phyloP scores from a whole-genome alignment of 2,888 invertebrate genomes.

The Lithophane socia region DNA sequence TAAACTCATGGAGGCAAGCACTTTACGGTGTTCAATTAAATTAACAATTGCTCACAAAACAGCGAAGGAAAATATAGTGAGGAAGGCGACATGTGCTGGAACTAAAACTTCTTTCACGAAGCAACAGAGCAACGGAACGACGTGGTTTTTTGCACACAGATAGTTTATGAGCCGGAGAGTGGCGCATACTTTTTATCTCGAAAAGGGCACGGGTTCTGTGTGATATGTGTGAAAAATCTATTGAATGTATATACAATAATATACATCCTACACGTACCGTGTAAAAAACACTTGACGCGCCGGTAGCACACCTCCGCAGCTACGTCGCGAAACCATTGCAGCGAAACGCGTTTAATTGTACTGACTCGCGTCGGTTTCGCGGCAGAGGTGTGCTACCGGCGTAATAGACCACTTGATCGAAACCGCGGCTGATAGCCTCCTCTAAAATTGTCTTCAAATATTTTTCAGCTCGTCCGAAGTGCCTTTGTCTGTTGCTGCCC shows the following conservation, averaged over 20 bases:
- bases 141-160: not conserved
- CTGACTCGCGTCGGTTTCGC: too few species aligned
- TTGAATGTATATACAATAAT: not conserved
- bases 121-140: not conserved
- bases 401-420: not conserved
- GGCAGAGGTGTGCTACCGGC: too few species aligned
- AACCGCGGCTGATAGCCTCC: too few species aligned
- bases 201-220: too few species aligned
- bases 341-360: too few species aligned
- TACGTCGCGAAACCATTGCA: too few species aligned
- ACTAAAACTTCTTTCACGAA: not conserved
- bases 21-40: not conserved
- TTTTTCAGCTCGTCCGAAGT: conserved; percentile 71
- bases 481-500: conserved; percentile 63
- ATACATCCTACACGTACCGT: not conserved
- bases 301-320: too few species aligned
- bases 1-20: not conserved
- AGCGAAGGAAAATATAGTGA: not conserved
- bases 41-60: not conserved
- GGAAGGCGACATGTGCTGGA: not conserved
- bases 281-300: not conserved
- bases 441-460: not conserved
- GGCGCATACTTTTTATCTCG: not conserved
- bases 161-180: not conserved
- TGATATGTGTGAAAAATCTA: too few species aligned